phyloP scores from a whole-genome alignment of 2,797 vertebrate species.

The Miichthys miiuy region DNA sequence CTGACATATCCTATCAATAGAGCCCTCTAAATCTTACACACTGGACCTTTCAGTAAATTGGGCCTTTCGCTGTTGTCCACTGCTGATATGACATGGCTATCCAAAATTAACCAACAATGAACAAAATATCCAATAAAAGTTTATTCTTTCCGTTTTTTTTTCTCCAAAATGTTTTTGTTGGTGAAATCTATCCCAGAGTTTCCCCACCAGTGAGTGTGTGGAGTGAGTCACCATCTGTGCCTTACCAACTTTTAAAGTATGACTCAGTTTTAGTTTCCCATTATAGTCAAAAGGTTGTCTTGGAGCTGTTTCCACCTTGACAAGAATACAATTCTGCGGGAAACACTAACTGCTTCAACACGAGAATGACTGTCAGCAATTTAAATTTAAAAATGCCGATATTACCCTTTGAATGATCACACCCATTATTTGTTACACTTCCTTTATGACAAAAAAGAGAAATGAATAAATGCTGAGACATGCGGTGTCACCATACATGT shows the following conservation, averaged over 20 bases:
- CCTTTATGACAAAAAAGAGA: background rate
- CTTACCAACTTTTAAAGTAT: conserved; percentile 38
- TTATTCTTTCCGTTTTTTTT: background rate
- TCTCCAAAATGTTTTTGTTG: conserved; percentile 21
- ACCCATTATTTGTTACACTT: background rate
- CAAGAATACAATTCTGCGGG: conserved; percentile 28
- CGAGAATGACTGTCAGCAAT: background rate
- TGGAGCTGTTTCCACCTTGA: conserved; percentile 31
- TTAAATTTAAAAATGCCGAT: conserved; percentile 2
- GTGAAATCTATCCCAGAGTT: conserved; percentile 44
- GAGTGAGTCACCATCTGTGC: conserved; percentile 49
- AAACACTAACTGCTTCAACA: conserved; percentile 20
- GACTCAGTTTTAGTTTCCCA: conserved; percentile 47
- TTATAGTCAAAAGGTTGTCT: conserved; percentile 46
- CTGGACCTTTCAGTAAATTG: background rate
- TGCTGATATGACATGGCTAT: background rate
- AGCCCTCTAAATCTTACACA: background rate
- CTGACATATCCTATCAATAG: no score
- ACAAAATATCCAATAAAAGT: background rate
- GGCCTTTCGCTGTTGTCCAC: background rate
- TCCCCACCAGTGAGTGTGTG: conserved; percentile 31
- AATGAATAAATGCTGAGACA: conserved; percentile 7
- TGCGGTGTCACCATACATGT: conserved; percentile 3
- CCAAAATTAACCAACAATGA: background rate
- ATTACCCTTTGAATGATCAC: background rate